Base-by-base conservation (phyloP, 2,113 vertebrate genomes). In the Shinisaurus crocodilurus region DNA sequence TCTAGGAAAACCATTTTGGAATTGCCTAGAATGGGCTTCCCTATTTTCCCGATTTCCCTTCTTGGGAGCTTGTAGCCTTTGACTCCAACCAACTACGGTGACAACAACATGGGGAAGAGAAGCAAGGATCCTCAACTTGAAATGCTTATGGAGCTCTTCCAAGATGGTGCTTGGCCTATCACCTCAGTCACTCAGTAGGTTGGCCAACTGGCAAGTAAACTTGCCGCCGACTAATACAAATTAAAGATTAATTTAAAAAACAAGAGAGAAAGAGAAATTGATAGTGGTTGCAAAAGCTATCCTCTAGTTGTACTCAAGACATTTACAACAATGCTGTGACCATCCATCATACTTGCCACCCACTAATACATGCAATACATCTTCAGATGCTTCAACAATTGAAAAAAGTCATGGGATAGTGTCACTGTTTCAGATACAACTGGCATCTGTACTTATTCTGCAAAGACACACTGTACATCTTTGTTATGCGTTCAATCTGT, bases 391-490 rank as follows among this genome's bases (percentile, higher is more conserved):
- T 0, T 0, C 0, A 37, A 85, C 57, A 88, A 91, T 95, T 93
- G 92, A 94, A 15, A 0, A 85, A 57, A 82, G 92, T 87, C 93
- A 85, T 1, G 2, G 0, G 69, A 89, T 20, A 67, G 89, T 86
- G 88, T 20, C 2, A 29, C 5, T 63, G 83, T 37, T 85, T 0
- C 8, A 91, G 90, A 91, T 0, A 95, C 88, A 95, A 90, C 60
- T 7, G 43, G 88, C 90, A 95, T 90, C 84, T 96, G 92, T 93
- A 57, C 37, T 29, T 5, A 70, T 82, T 88, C 72, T 86, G 89
- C 91, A 92, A 65, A 72, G 77, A 95, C 40, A 76, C 91, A 91
- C 84, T 93, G 80, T 81, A 69, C n/a, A 91, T 93, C 93, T 93
- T 94, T 95, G 92, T 94, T 92, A 57, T 67, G 32, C 25, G 88